Evolutionary conservation across 2,113 vertebrate genomes (phyloP).

Genomic region (Austrofundulus limnaeus): DNA sequence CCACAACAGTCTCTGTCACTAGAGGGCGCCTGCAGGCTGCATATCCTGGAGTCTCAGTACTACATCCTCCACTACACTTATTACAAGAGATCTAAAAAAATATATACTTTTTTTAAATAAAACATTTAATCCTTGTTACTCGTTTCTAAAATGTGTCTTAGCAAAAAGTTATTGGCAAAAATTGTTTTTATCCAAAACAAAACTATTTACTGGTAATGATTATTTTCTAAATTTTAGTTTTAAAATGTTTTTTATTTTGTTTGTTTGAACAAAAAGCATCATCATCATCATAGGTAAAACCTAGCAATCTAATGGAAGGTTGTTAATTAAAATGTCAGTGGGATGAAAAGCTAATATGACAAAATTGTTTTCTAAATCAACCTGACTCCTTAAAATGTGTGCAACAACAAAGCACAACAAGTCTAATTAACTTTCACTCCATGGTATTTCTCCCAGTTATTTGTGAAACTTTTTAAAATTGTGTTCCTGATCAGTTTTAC

Average conservation of each 20-base stretch:
- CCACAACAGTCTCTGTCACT: constrained; percentile 39
- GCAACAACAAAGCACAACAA: not conserved
- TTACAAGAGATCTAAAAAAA: constrained; percentile 16
- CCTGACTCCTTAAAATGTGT: not conserved
- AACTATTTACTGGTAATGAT: not conserved
- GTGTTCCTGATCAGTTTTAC: not conserved
- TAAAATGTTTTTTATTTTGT: not conserved
- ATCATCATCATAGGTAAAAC: not conserved
- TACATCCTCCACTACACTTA: constrained; percentile 1
- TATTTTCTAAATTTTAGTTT: not conserved
- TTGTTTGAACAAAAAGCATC: no score
- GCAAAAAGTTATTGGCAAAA: constrained; percentile 13
- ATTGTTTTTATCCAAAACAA: not conserved
- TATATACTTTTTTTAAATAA: constrained; percentile 39
- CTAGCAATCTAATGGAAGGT: no score
- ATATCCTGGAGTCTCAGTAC: constrained; percentile 11
- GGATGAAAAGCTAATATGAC: not conserved
- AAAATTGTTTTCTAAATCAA: not conserved
- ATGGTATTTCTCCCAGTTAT: not conserved
- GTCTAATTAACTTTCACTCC: no score
- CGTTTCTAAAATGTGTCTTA: constrained; percentile 3
- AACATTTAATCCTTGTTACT: constrained; percentile 32
- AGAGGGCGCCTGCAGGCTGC: constrained; percentile 70
- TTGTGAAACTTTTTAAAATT: not conserved
- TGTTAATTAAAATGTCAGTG: no score